Base-by-base conservation (phyloP, 1,140 invertebrate species). In the Pachypsylla venusta region DNA sequence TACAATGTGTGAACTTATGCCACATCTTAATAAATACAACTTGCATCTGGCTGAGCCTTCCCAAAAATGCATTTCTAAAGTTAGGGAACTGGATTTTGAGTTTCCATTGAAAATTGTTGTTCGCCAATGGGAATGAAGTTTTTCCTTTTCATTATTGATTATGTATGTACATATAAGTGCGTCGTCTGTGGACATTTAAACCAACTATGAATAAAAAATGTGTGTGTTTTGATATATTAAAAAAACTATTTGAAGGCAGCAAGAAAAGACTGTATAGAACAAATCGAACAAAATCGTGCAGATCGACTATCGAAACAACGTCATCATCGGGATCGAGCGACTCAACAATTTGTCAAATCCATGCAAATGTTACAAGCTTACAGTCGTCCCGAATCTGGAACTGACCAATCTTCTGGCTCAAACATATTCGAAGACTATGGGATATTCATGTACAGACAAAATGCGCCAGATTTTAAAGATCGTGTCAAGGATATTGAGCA, bases 401-500 rank as follows among this genome's bases (percentile, higher is more conserved):
- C 76, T 66, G 72, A 76, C 25, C 75, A 78, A 61, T 65, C 70
- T 58, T 69, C 70, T 42, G 70, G 61, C 35, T 60, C 59, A 25
- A 56, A 60, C 53, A 22, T 48, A 22, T 58, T 64, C 25, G 82
- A 85, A 70, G 83, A 87, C 72, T 84, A 83, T 69, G 82, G 80
- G 40, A 78, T 86, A 66, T 83, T 81, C 70, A 71, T 85, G 30
- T 86, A 85, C 70, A 75, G 82, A 30, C 81, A 83, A 74, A 83
- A 79, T 30, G 82, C 82, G 2, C 79, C 81, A 1, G 76, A 84
- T 70, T 86, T 87, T 70, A 79, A 84, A 71, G 82, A 85, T 71
- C 75, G 85, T 60, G 81, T 86, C 54, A 85, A 84, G 79, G 77
- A 82, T 65, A 73, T 89, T 66, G 85, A 88, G 70, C 76, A 79